Base-by-base conservation (phyloP, 2,113 vertebrate species). In the Proterorhinus semilunaris region DNA sequence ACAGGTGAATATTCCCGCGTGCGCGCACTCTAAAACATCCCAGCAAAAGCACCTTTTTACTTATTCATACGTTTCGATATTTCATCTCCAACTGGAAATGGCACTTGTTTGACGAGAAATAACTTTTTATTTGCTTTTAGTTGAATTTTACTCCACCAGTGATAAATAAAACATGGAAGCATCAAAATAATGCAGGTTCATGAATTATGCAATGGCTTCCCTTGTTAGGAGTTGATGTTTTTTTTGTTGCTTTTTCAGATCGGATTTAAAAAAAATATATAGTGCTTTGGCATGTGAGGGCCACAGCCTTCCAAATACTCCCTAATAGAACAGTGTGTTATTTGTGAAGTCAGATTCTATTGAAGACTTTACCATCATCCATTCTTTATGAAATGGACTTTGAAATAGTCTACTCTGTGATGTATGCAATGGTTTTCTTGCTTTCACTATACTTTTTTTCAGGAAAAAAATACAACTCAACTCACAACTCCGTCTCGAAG, bases 91-190 rank as follows among this genome's bases (percentile, higher is more conserved):
- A 71, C 55, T 61, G 57, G 54, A 55, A 67, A 72, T 68, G 50
- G 71, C 54, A 67, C 65, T 61, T 57, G 66, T 82, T 78, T 70
- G 53, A 81, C 71, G 61, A 71, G 71, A 59, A 84, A 83, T 79
- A 77, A 74, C 66, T 84, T 84, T 36, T 88, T 74, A 79, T 86
- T 84, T 83, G 75, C 86, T 88, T 84, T 84, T 83, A 77, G 82
- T 76, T 75, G 73, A 81, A 54, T 21, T 66, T 84, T 66, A 81
- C 69, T 79, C 74, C 46, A 13, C 36, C 42, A 9, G 64, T 45
- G 69, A 81, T 86, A 65, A 84, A 84, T 88, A 79, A 88, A 84
- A 75, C 75, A 86, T 84, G 63, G 6, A 16, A 65, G 65, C 86
- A 75, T 84, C 78, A 75, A 77, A 84, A 88, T 88, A 83, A 84